Percentiles rank a stretch among this genome's conserved stretches.
These are phyloP conservation scores for Trichonephila inaurata DNA, from an alignment of 1,140 invertebrate species.

Conservation along the genomic window DNA sequence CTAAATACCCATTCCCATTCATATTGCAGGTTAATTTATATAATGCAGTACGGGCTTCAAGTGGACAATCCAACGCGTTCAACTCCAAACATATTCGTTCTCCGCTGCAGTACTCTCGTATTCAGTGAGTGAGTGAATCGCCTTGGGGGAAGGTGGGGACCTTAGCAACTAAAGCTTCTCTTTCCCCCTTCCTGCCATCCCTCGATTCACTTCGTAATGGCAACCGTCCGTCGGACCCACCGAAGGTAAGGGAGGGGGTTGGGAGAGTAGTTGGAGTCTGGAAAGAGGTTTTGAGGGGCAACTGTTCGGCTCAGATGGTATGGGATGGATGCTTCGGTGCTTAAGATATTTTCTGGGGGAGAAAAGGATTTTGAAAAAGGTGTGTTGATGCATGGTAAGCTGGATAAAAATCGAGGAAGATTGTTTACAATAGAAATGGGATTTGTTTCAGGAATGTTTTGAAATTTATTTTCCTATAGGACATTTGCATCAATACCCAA, in stretches of 20 bases:
- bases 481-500: too few relatives aligned
- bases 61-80: not conserved
- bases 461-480: too few relatives aligned
- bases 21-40: too few relatives aligned
- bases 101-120: not conserved
- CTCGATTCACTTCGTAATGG: constrained; percentile 29
- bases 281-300: not conserved
- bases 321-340: not conserved
- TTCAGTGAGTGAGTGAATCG: not conserved
- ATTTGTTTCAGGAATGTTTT: too few relatives aligned
- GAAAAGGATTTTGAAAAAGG: not conserved
- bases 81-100: constrained; percentile 2
- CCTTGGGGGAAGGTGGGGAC: not conserved
- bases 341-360: not conserved
- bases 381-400: too few relatives aligned
- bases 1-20: too few relatives aligned
- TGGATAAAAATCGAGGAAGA: too few relatives aligned
- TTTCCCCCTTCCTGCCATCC: constrained; percentile 27
- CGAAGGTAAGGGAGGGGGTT: not conserved
- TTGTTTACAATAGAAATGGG: too few relatives aligned
- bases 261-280: constrained; percentile 4
- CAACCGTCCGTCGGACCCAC: constrained; percentile 32
- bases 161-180: constrained; percentile 17
- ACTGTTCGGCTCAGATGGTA: not conserved
- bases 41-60: too few relatives aligned